Evolutionary conservation across 2,888 invertebrate species (phyloP).

Genomic region (Phengaris alcon): DNA sequence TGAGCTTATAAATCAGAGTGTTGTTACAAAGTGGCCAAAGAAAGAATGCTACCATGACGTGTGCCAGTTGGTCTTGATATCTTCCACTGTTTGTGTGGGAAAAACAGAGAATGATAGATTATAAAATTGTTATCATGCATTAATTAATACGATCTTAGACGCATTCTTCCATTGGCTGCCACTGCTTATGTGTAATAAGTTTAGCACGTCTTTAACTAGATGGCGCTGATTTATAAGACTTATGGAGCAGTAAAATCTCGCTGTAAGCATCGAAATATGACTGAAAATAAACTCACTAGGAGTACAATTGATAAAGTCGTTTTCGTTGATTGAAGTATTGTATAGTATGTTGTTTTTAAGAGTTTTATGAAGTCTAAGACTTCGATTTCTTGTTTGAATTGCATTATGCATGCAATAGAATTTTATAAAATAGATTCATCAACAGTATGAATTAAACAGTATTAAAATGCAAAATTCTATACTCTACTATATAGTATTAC

Average conservation of each 20-base stretch:
- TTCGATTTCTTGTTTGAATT: neutral
- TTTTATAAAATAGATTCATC: neutral
- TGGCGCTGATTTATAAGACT: neutral
- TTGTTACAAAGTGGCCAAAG: too few species aligned
- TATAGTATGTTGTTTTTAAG: conserved; percentile 15
- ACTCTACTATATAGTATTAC: neutral
- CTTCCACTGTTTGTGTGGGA: too few species aligned
- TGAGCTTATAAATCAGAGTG: too few species aligned
- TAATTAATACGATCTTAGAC: too few species aligned
- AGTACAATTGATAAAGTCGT: neutral
- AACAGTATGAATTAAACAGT: neutral
- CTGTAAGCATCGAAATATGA: conserved; percentile 9
- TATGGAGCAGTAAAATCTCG: neutral
- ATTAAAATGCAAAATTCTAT: neutral
- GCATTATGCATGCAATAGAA: neutral
- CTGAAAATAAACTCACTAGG: neutral
- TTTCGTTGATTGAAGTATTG: neutral
- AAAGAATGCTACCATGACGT: too few species aligned
- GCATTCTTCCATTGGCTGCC: neutral
- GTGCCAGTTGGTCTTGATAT: too few species aligned
- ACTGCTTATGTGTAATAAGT: neutral
- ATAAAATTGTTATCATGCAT: too few species aligned
- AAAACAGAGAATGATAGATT: too few species aligned
- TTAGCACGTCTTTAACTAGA: neutral
- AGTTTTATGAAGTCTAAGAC: conserved; percentile 16